These are phyloP conservation scores for Mustela lutreola DNA, from an alignment of 2,113 vertebrate species.

Conservation along the genomic window DNA sequence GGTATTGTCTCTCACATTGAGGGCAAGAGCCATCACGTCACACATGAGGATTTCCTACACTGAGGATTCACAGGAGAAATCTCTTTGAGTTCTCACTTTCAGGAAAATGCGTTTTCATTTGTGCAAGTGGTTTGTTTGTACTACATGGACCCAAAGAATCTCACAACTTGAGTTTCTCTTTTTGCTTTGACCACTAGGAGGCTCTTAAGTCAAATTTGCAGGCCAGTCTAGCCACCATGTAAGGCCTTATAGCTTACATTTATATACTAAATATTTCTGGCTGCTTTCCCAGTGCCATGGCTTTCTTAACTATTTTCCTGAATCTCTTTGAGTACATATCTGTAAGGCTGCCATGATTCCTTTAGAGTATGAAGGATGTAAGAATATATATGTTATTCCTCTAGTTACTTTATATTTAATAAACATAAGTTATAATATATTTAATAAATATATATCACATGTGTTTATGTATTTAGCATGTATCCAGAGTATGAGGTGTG, in stretches of 20 bases:
- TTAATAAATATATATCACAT: neutral
- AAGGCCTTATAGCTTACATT: neutral
- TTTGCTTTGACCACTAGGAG: constrained; percentile 32
- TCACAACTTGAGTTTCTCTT: neutral
- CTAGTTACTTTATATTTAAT: neutral
- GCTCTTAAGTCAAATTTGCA: constrained; percentile 28
- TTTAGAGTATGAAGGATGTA: neutral
- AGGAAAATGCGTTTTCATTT: neutral
- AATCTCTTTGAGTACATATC: neutral
- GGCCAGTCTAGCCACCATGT: neutral
- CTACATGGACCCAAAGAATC: neutral
- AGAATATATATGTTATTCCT: neutral
- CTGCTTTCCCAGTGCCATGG: neutral
- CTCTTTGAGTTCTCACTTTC: neutral
- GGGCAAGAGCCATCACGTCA: neutral
- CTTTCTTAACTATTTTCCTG: constrained; percentile 4
- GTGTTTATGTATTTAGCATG: neutral
- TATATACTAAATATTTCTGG: neutral
- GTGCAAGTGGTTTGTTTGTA: neutral
- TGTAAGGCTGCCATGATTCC: neutral
- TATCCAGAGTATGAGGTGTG: neutral
- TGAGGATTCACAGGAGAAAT: neutral
- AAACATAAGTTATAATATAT: neutral
- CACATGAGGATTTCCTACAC: neutral
- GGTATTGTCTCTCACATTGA: neutral